Conservation (phyloP, 2,113 vertebrate genomes). For the Ardeotis arabs region DNA sequence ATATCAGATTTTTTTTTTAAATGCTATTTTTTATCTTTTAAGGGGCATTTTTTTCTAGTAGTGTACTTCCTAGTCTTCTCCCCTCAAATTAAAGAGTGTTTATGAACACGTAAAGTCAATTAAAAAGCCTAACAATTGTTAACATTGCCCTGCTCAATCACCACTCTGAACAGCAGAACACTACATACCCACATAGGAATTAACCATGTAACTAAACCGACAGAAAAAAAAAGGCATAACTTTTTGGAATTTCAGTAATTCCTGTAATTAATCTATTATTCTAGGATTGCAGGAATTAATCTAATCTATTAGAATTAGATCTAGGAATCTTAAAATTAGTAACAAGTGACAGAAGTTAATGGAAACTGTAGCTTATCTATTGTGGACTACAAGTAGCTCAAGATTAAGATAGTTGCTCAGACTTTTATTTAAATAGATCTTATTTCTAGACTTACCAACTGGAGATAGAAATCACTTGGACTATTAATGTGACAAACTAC, state of each 20-base stretch:
- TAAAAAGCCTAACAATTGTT: background rate
- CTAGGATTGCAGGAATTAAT: background rate
- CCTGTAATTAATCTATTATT: background rate
- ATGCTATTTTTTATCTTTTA: background rate
- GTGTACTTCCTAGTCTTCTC: background rate
- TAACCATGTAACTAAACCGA: background rate
- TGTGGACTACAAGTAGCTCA: background rate
- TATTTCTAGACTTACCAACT: conserved; percentile 78
- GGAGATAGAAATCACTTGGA: conserved; percentile 89
- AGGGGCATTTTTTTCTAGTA: background rate
- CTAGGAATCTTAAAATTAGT: background rate
- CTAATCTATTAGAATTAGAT: background rate
- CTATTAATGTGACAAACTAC: conserved; percentile 84
- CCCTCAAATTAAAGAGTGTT: background rate
- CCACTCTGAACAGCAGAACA: background rate
- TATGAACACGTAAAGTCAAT: background rate
- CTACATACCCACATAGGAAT: background rate
- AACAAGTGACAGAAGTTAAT: background rate
- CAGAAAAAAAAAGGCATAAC: background rate
- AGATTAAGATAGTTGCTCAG: background rate
- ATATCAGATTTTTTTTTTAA: background rate
- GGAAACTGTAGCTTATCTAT: background rate
- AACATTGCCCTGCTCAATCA: background rate
- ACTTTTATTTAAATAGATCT: background rate
- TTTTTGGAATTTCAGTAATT: background rate